A percentile compares a stretch with the other conserved stretches of the same genome.
These are phyloP conservation scores for Brachypalpus laphriformis DNA, from an alignment of 2,888 invertebrate genomes.

Conservation along the genomic window DNA sequence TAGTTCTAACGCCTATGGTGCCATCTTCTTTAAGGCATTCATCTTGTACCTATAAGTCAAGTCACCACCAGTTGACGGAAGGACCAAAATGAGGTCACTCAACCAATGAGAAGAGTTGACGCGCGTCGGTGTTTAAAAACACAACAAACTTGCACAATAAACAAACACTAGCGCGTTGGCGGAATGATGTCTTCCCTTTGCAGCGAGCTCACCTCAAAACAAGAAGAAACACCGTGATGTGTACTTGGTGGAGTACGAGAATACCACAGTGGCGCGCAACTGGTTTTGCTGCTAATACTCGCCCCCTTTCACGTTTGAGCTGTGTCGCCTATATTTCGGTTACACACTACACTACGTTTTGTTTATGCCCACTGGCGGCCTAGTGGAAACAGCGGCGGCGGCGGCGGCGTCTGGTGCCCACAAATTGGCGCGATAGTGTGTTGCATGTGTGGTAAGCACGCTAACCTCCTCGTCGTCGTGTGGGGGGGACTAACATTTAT, in stretches of 20 bases:
- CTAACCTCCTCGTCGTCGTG: conserved; percentile 53
- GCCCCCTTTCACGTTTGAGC: background rate
- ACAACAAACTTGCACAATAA: conserved; percentile 23
- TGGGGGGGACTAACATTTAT: conserved; percentile 48
- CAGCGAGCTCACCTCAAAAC: conserved; percentile 20
- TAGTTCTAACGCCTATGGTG: too few relatives aligned
- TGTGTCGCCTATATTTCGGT: background rate
- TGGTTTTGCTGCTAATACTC: conserved; percentile 38
- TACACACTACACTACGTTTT: conserved; percentile 41
- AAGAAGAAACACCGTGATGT: conserved; percentile 26
- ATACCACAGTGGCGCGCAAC: conserved; percentile 60
- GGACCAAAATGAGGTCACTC: conserved; percentile 63
- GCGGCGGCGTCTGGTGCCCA: conserved; percentile 31
- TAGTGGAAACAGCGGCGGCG: conserved; percentile 5
- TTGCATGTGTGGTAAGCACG: conserved; percentile 61
- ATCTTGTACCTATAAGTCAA: background rate
- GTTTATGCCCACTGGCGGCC: conserved; percentile 29
- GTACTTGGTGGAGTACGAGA: conserved; percentile 36
- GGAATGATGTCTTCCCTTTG: conserved; percentile 54
- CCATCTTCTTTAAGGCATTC: too few relatives aligned
- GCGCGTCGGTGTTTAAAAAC: conserved; percentile 42
- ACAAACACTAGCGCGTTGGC: conserved; percentile 37
- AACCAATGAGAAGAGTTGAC: conserved; percentile 40
- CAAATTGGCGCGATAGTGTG: conserved; percentile 57
- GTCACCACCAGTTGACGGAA: conserved; percentile 6